Conservation (phyloP, 1,140 invertebrate genomes). For the Myzus persicae region DNA sequence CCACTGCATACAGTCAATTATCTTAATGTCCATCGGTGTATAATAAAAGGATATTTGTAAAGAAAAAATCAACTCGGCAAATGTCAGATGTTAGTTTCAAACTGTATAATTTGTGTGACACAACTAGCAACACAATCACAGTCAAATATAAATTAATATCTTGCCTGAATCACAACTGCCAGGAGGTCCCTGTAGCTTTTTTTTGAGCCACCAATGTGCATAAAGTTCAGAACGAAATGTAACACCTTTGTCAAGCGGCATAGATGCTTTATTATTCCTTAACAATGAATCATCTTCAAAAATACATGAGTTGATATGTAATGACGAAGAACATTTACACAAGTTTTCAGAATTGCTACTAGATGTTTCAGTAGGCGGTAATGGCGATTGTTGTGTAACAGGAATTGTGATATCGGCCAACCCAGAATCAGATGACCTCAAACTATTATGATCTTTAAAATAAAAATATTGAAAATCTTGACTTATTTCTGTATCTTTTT, state of each 20-base stretch:
- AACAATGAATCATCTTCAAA: constrained; percentile 77
- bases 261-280: constrained; percentile 72
- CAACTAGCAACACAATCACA: constrained; percentile 59
- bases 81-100: constrained; percentile 33
- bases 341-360: constrained; percentile 69
- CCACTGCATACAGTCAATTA: background rate
- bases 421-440: constrained; percentile 79
- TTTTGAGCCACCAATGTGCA: constrained; percentile 92
- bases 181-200: constrained; percentile 73
- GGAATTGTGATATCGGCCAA: constrained; percentile 81
- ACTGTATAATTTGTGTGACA: constrained; percentile 15
- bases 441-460: constrained; percentile 62
- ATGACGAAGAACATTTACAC: constrained; percentile 76
- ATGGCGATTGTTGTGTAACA: constrained; percentile 63
- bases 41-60: background rate
- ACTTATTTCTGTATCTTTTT: constrained; percentile 43
- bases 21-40: background rate
- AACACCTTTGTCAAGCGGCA: constrained; percentile 68
- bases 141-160: constrained; percentile 60
- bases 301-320: constrained; percentile 69
- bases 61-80: constrained; percentile 15
- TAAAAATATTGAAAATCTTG: constrained; percentile 36
- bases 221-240: constrained; percentile 80
- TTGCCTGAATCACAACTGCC: constrained; percentile 60
- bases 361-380: constrained; percentile 63